Conservation (phyloP, 1,140 invertebrate species). For the Hyles vespertilio region DNA sequence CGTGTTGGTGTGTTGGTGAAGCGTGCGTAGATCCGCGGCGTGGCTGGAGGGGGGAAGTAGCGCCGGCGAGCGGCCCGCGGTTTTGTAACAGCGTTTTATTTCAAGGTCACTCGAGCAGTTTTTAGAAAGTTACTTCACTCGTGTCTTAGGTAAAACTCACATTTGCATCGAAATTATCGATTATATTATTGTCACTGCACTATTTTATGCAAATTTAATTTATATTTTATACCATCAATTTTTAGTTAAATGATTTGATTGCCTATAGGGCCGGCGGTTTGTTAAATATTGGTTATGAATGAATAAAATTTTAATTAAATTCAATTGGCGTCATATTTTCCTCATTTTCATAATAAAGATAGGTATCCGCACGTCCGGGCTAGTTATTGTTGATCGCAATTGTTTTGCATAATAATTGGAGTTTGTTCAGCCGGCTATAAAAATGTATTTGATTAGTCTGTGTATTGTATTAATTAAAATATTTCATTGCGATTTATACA, state of each 20-base stretch:
- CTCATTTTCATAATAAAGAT: too few relatives aligned
- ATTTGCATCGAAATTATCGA: slow-evolving; percentile 28
- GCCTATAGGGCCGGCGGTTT: too few relatives aligned
- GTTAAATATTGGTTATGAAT: too few relatives aligned
- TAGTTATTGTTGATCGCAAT: neutral
- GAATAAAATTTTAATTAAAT: too few relatives aligned
- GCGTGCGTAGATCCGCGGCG: slow-evolving; percentile 32
- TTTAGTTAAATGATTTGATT: neutral
- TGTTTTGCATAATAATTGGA: slow-evolving; percentile 29
- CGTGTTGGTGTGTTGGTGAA: slow-evolving; percentile 37
- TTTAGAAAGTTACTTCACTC: slow-evolving; percentile 75
- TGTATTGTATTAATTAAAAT: slow-evolving; percentile 4
- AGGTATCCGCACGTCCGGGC: too few relatives aligned
- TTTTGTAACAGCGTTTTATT: slow-evolving; percentile 76
- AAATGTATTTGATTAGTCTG: slow-evolving; percentile 1
- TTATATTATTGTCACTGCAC: slow-evolving; percentile 5
- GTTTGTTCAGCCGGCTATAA: slow-evolving; percentile 7
- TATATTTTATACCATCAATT: neutral
- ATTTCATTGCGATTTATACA: neutral
- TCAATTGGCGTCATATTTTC: too few relatives aligned
- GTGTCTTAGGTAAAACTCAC: slow-evolving; percentile 48
- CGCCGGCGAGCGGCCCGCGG: slow-evolving; percentile 65
- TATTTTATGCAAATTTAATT: too few relatives aligned
- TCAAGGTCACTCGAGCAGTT: slow-evolving; percentile 75
- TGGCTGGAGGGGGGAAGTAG: slow-evolving; percentile 35